Base-by-base conservation (phyloP, 2,797 vertebrate genomes). In the Bovichtus diacanthus region DNA sequence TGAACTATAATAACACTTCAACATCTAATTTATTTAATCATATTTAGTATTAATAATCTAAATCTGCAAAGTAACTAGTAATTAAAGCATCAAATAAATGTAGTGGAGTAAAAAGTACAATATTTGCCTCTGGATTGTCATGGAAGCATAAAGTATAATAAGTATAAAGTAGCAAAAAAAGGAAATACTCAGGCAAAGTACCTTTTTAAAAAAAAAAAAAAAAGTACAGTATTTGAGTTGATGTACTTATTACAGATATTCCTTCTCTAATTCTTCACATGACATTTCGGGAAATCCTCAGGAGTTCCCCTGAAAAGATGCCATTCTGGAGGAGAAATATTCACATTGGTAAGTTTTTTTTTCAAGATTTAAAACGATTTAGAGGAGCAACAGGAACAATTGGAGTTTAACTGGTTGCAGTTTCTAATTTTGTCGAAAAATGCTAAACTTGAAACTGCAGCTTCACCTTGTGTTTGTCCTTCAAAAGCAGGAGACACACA, bases 241-340 rank as follows among this genome's bases (percentile, higher is more conserved):
- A 34, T 34, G 2, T 39, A 43, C 9, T 38, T 15, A 39, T 16
- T 15, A 4, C 1, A 62, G 47, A 15, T 15, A 10, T 63, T 44
- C 1, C 49, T 54, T 11, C 7, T 23, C 23, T 59, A 23, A n/a
- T 67, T 66, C 12, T 55, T 21, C 38, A 21, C 66, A 19, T 85
- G 8, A 41, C 15, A 44, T 59, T 21, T 19, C 89, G 81, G 85
- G 62, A 78, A 85, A 72, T 39, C 39, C 51, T 65, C 9, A 18
- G 68, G 80, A 82, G 16, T 60, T 63, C 78, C 68, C 78, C n/a
- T 56, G 74, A 81, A 67, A 76, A 84, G 68, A 92, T 92, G 89
- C 49, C 73, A 38, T 81, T 90, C 76, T 90, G 90, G 91, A 88
- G 66, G 61, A 84, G 78, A 83, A 87, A 85, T 5, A 71, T 70